These are phyloP conservation scores for Amiota communis DNA, from an alignment of 2,888 invertebrate species.

Conservation along the genomic window DNA sequence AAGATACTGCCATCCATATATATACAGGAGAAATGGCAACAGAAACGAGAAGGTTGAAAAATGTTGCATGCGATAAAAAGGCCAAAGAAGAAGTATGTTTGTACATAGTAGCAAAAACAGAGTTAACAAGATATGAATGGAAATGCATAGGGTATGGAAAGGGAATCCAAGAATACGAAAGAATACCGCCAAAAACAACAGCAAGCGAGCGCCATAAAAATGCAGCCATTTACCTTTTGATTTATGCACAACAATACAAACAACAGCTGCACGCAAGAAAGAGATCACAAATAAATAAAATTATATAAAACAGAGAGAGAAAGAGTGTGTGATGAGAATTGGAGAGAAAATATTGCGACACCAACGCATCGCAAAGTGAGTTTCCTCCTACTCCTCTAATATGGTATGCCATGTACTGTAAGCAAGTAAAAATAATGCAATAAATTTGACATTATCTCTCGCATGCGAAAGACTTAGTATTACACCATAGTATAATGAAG, in stretches of 20 bases:
- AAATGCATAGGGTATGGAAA: neutral
- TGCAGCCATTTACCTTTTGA: slow-evolving; percentile 69
- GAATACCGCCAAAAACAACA: slow-evolving; percentile 13
- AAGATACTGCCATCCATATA: no score
- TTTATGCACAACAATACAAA: slow-evolving; percentile 61
- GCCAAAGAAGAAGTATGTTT: slow-evolving; percentile 33
- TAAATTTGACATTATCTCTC: slow-evolving; percentile 66
- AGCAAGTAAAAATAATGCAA: slow-evolving; percentile 60
- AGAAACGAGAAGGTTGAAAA: slow-evolving; percentile 40
- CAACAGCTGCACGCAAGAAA: slow-evolving; percentile 25
- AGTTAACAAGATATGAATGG: neutral
- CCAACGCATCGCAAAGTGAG: neutral
- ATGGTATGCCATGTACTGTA: neutral
- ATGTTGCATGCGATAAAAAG: slow-evolving; percentile 67
- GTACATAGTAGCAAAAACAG: neutral
- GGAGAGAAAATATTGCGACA: neutral
- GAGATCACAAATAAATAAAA: no score
- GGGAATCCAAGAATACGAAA: slow-evolving; percentile 38
- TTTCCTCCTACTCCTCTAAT: neutral
- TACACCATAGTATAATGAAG: neutral
- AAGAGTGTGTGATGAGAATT: no score
- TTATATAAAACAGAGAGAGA: no score
- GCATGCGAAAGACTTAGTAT: slow-evolving; percentile 37
- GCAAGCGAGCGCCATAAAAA: slow-evolving; percentile 58
- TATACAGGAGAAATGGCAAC: no score